A percentile compares a stretch with the other conserved stretches of the same genome.
phyloP scores from a whole-genome alignment of 2,113 vertebrate species.

The Gymnogyps californianus region DNA sequence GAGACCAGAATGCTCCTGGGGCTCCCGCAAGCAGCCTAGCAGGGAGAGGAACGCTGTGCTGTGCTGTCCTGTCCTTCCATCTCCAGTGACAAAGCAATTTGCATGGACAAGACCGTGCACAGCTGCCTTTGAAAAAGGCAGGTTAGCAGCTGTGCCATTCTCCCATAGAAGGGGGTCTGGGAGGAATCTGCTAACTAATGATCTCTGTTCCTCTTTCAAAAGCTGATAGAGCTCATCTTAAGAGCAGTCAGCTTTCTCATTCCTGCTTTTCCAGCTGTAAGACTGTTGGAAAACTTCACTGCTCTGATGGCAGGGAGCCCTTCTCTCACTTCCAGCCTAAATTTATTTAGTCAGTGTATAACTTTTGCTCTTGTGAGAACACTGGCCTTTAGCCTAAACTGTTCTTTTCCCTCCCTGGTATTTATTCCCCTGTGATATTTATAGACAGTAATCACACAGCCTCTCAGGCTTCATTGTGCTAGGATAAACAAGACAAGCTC shows the following conservation, averaged over 20 bases:
- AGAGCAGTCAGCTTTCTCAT: not conserved
- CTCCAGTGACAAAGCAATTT: not conserved
- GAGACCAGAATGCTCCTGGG: fast-evolving
- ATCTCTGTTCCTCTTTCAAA: not conserved
- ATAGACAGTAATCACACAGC: not conserved
- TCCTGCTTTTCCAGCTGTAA: not conserved
- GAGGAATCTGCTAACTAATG: not conserved
- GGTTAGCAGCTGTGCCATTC: not conserved
- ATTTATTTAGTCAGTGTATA: not conserved
- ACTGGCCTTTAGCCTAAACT: not conserved
- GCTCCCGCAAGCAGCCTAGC: not conserved
- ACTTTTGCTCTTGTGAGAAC: not conserved
- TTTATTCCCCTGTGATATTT: not conserved
- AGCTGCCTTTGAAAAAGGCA: not conserved
- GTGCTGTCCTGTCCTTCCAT: not conserved
- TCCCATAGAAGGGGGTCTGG: not conserved
- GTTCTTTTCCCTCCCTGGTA: not conserved
- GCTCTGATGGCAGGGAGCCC: not conserved
- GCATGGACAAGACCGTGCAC: not conserved
- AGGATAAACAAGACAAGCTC: not conserved
- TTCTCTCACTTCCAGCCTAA: not conserved
- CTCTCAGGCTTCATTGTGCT: not conserved
- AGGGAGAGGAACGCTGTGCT: fast-evolving
- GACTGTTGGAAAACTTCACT: not conserved
- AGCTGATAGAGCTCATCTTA: not conserved